Evolutionary conservation across 2,888 invertebrate species (phyloP), one percentile per base, ranked within the genome.

Genomic region (Mycalesis mineus): DNA sequence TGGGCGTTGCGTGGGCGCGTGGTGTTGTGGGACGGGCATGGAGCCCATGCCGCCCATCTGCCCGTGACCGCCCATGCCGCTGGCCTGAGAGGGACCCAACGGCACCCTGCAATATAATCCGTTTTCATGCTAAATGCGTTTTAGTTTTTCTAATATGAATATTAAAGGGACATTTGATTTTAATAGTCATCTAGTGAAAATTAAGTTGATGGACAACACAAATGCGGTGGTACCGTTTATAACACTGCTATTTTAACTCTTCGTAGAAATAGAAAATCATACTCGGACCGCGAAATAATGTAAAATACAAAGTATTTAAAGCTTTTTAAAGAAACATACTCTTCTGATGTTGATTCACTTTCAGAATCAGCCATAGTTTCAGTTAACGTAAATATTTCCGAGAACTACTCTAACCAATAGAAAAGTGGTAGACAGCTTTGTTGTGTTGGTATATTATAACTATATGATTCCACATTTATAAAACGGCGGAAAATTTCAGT

Each of bases 21-120:
- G 81, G 68, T 80, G 84, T 61, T 75, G 72, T 57, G 66, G 67
- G 69, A 80, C 77, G 57, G 74, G 75, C 75, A 81, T 74, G 56
- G 73, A 71, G 65, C 77, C 78, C 75, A 82, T 67, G 64, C 78
- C 78, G 62, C 80, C 80, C 74, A 82, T 70, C 69, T 77, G 82
- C 49, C 73, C 78, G 72, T 81, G 81, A 66, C 74, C 78, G 66
- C 76, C 76, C 79, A 81, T 75, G 56, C 77, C 79, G 66, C 82
- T 82, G 60, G 75, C 74, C 67, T 76, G 80, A 58, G 76, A 73
- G 57, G 81, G 81, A 17, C 86, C 87, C 72, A 88, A 72, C 57
- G 86, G 80, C 73, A 88, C 85, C 75, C 88, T 88, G 71, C 7
- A 61, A 58, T 50, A 37, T 1, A 40, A 41, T 22, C 11, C 11